Conservation (phyloP, 2,888 invertebrate genomes). For the Labia minor region DNA sequence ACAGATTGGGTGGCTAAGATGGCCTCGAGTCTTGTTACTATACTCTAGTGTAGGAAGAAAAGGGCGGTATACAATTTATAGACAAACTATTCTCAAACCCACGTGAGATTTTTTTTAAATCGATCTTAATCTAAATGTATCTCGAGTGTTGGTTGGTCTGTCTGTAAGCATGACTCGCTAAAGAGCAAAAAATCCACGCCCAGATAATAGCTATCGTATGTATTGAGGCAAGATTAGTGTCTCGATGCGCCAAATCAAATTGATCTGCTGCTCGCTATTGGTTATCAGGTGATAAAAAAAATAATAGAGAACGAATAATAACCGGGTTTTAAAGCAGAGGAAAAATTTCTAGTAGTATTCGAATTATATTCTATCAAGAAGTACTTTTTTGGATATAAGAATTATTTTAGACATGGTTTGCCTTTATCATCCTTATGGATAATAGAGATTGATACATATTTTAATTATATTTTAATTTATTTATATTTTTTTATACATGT, state of each 20-base stretch:
- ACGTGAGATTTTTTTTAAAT: constrained; percentile 1
- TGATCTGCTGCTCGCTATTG: background rate
- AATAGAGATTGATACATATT: too few relatives aligned
- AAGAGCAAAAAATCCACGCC: background rate
- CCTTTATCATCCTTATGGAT: too few relatives aligned
- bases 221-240: background rate
- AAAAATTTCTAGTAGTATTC: too few relatives aligned
- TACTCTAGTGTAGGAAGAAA: background rate
- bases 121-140: constrained; percentile 5
- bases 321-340: too few relatives aligned
- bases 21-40: background rate
- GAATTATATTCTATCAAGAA: too few relatives aligned
- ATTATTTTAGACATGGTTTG: too few relatives aligned
- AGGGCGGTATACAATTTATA: background rate
- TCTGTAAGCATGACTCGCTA: background rate
- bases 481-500: too few relatives aligned
- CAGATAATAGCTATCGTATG: background rate
- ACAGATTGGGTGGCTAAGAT: background rate
- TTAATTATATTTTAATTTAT: too few relatives aligned
- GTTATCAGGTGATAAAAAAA: background rate
- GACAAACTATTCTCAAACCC: background rate
- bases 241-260: background rate
- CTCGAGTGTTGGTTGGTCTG: background rate
- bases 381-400: too few relatives aligned
- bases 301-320: background rate